A percentile compares a stretch with the other conserved stretches of the same genome.
Conservation (phyloP, 2,797 vertebrate genomes). For the Loriculus beryllinus region DNA sequence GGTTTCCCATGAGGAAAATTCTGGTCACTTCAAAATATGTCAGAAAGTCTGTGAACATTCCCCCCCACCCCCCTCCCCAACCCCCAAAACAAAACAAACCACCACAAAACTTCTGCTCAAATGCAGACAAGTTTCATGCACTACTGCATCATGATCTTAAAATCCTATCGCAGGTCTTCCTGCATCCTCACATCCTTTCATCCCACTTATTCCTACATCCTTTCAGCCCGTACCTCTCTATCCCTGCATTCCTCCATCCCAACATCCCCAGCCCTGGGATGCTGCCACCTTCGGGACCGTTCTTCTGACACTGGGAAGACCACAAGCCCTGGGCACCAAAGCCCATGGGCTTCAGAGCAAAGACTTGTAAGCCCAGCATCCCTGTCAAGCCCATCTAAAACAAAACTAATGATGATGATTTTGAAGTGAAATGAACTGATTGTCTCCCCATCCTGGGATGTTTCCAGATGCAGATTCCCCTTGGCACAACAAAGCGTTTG, state of each 20-base stretch:
- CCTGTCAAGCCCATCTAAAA: neutral
- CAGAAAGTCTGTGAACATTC: neutral
- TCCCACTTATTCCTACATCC: neutral
- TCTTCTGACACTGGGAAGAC: too few relatives aligned
- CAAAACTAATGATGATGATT: neutral
- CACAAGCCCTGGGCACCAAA: neutral
- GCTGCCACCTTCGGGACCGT: rapidly evolving
- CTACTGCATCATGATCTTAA: rapidly evolving
- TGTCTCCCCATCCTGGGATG: neutral
- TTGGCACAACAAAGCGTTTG: neutral
- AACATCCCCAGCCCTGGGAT: neutral
- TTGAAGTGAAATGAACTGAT: neutral
- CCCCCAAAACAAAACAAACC: neutral
- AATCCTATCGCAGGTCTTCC: neutral
- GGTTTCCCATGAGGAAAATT: neutral
- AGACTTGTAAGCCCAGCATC: neutral
- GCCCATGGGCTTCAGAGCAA: neutral
- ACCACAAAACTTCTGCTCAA: neutral
- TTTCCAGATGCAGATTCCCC: neutral
- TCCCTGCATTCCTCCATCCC: neutral
- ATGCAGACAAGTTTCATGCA: neutral
- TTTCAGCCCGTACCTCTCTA: too few relatives aligned
- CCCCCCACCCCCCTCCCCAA: too few relatives aligned
- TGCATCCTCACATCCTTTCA: neutral
- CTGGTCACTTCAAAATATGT: neutral